phyloP scores from a whole-genome alignment of 2,888 invertebrate genomes.

The Clostera curtula region DNA sequence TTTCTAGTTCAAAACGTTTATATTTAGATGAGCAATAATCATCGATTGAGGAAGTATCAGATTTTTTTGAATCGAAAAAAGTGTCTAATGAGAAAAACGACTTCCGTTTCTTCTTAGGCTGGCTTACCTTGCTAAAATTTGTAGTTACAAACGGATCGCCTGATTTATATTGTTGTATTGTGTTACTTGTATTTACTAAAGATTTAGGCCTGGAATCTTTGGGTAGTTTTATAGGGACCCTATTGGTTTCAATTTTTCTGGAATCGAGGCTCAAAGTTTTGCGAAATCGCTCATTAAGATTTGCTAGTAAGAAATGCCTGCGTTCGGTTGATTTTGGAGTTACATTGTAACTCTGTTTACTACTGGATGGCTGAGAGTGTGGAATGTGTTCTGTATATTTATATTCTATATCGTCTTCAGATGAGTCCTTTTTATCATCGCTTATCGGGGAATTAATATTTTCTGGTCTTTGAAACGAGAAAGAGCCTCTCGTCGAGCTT shows the following conservation, averaged over 20 bases:
- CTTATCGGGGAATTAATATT: conserved; percentile 49
- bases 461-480: conserved; percentile 61
- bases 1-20: conserved; percentile 66
- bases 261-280: conserved; percentile 70
- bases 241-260: conserved; percentile 57
- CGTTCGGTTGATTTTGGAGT: conserved; percentile 66
- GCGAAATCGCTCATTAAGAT: conserved; percentile 64
- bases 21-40: conserved; percentile 71
- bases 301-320: conserved; percentile 56
- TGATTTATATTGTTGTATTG: conserved; percentile 50
- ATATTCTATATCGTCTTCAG: conserved; percentile 65
- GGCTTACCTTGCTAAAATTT: conserved; percentile 55
- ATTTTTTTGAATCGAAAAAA: conserved; percentile 66
- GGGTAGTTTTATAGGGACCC: conserved; percentile 47
- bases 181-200: conserved; percentile 57
- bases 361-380: conserved; percentile 56
- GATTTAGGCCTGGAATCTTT: conserved; percentile 62
- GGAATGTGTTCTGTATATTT: conserved; percentile 67
- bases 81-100: conserved; percentile 71
- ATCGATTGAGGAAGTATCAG: conserved; percentile 66
- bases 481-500: conserved; percentile 57
- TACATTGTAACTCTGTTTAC: conserved; percentile 61
- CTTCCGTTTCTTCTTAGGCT: conserved; percentile 66
- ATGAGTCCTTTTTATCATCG: conserved; percentile 42
- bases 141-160: conserved; percentile 43